Evolutionary conservation across 1,140 invertebrate species (phyloP).

Genomic region (Thereuonema tuberculata): DNA sequence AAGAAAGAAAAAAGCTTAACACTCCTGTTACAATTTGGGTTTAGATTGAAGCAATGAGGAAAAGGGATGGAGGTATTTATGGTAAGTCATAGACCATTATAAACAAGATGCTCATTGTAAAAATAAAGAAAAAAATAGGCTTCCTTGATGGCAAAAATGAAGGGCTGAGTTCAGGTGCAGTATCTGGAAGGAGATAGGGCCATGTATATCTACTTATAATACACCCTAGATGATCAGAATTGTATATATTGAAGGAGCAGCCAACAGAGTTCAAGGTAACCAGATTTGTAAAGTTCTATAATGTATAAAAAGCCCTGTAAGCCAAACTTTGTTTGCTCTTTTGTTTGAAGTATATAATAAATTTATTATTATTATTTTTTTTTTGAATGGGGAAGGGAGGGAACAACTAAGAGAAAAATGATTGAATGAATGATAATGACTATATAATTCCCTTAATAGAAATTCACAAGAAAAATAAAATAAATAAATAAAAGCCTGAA

Average conservation of each 20-base stretch:
- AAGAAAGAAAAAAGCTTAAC: not conserved
- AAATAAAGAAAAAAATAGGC: no score
- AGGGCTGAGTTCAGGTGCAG: conserved; percentile 17
- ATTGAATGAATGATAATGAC: no score
- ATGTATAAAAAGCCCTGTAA: conserved; percentile 25
- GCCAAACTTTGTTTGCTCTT: no score
- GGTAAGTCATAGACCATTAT: not conserved
- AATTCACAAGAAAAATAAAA: no score
- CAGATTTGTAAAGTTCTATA: conserved; percentile 46
- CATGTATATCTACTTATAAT: no score
- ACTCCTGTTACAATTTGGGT: not conserved
- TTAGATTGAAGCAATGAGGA: not conserved
- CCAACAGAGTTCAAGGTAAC: no score
- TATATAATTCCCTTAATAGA: no score
- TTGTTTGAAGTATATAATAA: not conserved
- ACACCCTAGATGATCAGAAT: no score
- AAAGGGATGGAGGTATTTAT: not conserved
- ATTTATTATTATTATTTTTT: not conserved
- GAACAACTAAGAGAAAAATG: no score
- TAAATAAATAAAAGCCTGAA: not conserved
- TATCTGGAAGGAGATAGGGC: conserved; percentile 17
- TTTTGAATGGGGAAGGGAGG: not conserved
- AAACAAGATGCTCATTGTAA: not conserved
- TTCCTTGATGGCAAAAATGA: not conserved
- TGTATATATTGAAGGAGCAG: no score